phyloP scores from a whole-genome alignment of 2,888 invertebrate genomes.

The Drosophila borealis region DNA sequence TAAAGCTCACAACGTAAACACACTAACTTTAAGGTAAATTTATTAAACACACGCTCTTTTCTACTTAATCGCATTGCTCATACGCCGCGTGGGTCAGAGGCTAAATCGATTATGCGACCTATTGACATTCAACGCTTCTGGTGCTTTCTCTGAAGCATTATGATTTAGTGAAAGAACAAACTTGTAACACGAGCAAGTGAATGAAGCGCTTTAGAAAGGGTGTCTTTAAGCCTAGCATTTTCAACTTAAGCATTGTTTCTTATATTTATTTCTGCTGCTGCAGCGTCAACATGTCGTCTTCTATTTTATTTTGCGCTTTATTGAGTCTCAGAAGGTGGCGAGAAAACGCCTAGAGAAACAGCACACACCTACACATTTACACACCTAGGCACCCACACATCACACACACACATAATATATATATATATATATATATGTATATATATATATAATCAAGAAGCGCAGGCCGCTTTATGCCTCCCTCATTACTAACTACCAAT shows the following conservation, averaged over 20 bases:
- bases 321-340: conserved; percentile 46
- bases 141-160: not conserved
- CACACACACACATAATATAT: conserved; percentile 4
- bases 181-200: too few relatives aligned
- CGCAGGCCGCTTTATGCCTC: conserved; percentile 36
- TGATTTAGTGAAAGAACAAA: not conserved
- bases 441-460: conserved; percentile 3
- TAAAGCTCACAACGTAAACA: conserved; percentile 29
- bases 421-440: too few relatives aligned
- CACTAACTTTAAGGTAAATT: conserved; percentile 44
- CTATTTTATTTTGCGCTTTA: conserved; percentile 62
- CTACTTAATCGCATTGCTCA: conserved; percentile 15
- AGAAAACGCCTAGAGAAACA: conserved; percentile 37
- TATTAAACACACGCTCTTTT: conserved; percentile 19
- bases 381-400: conserved; percentile 3
- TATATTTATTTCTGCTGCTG: conserved; percentile 42
- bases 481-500: conserved; percentile 51
- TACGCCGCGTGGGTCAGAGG: conserved; percentile 28
- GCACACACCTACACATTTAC: conserved; percentile 13
- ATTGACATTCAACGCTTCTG: not conserved
- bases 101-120: not conserved
- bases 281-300: conserved; percentile 47
- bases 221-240: conserved; percentile 1
- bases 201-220: conserved; percentile 2
- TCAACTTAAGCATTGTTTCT: not conserved